Evolutionary conservation across 2,797 vertebrate species (phyloP).

Genomic region (Falco peregrinus): DNA sequence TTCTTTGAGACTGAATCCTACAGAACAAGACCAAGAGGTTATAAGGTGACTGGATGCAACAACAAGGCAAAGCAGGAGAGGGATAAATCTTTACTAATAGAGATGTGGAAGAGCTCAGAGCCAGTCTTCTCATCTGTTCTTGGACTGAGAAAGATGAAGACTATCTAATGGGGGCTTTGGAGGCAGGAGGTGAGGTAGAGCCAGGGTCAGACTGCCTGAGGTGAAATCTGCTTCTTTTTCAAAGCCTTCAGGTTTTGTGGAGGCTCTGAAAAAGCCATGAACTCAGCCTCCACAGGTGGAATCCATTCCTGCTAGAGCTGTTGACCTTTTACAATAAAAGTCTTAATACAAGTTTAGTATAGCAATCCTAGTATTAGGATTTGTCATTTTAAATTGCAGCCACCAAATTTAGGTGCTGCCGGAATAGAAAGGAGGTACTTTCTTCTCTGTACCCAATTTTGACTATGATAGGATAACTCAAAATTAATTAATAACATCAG

Average conservation of each 20-base stretch:
- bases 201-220: accelerated
- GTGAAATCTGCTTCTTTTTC: not conserved
- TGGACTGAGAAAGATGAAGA: not conserved
- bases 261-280: not conserved
- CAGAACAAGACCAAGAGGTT: not conserved
- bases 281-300: not conserved
- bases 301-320: not conserved
- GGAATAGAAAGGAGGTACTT: not conserved
- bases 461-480: not conserved
- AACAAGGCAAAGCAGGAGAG: not conserved
- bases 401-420: not conserved
- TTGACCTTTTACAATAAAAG: not conserved
- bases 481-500: not conserved
- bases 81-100: not conserved
- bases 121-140: not conserved
- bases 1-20: not conserved
- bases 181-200: not conserved
- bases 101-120: not conserved
- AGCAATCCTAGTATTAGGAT: not conserved
- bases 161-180: not conserved
- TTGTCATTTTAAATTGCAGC: not conserved
- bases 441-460: not conserved
- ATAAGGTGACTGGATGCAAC: not conserved
- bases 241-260: not conserved
- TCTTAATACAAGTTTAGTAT: not conserved